Conservation (phyloP, 2,113 vertebrate genomes). For the Paratilapia polleni region DNA sequence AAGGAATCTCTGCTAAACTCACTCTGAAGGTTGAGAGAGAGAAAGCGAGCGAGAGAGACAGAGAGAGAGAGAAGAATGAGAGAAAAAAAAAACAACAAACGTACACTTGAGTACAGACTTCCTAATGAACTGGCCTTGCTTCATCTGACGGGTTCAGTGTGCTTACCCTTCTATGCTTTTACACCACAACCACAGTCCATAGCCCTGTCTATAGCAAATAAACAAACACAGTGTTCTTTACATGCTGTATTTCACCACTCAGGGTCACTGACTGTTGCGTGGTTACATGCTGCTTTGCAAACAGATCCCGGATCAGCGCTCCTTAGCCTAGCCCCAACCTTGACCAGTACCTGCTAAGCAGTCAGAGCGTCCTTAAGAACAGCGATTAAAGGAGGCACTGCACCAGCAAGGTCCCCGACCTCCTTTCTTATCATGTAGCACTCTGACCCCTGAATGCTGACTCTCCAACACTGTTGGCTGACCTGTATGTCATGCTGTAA, state of each 20-base stretch:
- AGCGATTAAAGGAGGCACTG: conserved; percentile 69
- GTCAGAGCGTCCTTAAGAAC: conserved; percentile 67
- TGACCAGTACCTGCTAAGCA: conserved; percentile 76
- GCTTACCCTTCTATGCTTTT: conserved; percentile 61
- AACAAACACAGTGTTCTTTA: conserved; percentile 64
- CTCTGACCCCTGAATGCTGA: conserved; percentile 65
- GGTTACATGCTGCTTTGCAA: conserved; percentile 77
- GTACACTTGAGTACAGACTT: conserved; percentile 48
- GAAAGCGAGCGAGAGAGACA: not conserved
- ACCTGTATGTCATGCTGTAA: conserved; percentile 57
- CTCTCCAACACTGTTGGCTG: conserved; percentile 52
- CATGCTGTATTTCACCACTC: conserved; percentile 62
- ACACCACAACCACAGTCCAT: conserved; percentile 53
- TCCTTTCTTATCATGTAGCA: conserved; percentile 69
- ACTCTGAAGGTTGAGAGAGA: conserved; percentile 36
- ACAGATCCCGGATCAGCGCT: conserved; percentile 71
- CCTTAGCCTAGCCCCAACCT: conserved; percentile 75
- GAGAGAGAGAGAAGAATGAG: not conserved
- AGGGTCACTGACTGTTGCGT: conserved; percentile 71
- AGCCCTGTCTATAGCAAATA: conserved; percentile 49
- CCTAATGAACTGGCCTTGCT: conserved; percentile 71
- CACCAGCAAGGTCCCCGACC: conserved; percentile 67
- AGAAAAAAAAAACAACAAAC: conserved; percentile 10
- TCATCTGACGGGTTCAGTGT: conserved; percentile 67
- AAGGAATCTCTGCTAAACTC: conserved; percentile 73